These are phyloP conservation scores for Ommatoiulus sabulosus DNA, from an alignment of 2,888 invertebrate species.

Conservation along the genomic window DNA sequence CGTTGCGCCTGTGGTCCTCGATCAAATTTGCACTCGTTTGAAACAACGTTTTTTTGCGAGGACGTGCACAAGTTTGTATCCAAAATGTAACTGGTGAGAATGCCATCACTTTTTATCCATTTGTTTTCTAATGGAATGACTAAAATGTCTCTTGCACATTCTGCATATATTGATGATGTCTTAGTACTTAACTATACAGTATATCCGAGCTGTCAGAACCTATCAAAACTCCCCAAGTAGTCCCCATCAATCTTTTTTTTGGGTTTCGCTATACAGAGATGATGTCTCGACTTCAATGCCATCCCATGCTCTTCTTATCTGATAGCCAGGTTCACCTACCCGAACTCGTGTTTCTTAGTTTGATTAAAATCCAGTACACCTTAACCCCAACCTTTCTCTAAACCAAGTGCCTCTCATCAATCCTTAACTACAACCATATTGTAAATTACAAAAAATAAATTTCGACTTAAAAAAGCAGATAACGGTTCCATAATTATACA, in stretches of 20 bases:
- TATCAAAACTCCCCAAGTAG: slow-evolving; percentile 49
- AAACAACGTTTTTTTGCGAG: background rate
- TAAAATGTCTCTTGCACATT: slow-evolving; percentile 36
- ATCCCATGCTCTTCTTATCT: slow-evolving; percentile 48
- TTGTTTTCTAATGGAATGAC: slow-evolving; percentile 7
- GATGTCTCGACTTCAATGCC: slow-evolving; percentile 49
- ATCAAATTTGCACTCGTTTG: background rate
- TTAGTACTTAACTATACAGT: slow-evolving; percentile 5
- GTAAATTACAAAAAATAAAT: slow-evolving; percentile 23
- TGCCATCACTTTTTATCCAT: slow-evolving; percentile 4
- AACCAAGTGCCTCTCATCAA: background rate
- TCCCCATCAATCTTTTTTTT: slow-evolving; percentile 48
- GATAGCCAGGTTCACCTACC: slow-evolving; percentile 51
- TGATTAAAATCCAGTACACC: slow-evolving; percentile 53
- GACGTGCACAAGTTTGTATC: background rate
- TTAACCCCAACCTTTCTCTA: slow-evolving; percentile 35
- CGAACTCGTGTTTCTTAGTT: slow-evolving; percentile 51
- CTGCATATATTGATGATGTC: slow-evolving; percentile 36
- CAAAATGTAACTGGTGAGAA: no score
- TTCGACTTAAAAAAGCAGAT: background rate
- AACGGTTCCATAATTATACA: background rate
- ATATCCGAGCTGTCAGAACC: slow-evolving; percentile 23
- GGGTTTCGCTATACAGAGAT: slow-evolving; percentile 3
- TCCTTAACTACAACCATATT: background rate
- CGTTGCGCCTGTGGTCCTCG: background rate